These are phyloP conservation scores for Narcine bancroftii DNA, from an alignment of 2,113 vertebrate genomes.

Conservation along the genomic window DNA sequence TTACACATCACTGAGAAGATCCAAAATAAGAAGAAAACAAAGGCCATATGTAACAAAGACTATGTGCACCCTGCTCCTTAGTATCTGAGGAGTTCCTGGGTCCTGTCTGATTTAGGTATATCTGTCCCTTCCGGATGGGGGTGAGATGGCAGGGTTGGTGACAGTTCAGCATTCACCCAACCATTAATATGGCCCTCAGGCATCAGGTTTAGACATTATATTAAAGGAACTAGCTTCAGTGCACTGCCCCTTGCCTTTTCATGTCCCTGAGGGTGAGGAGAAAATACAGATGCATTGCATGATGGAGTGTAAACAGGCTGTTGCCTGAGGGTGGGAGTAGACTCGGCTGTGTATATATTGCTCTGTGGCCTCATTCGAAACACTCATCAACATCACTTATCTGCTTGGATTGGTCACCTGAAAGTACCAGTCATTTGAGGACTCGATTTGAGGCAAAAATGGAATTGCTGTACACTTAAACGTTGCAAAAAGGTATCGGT, in stretches of 20 bases:
- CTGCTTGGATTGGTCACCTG: background rate
- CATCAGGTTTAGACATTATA: background rate
- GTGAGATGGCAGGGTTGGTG: background rate
- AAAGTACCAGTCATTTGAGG: background rate
- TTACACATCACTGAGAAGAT: constrained; percentile 56
- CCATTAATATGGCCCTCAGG: too few relatives aligned
- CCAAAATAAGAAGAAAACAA: constrained; percentile 61
- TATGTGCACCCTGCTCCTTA: background rate
- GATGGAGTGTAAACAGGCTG: background rate
- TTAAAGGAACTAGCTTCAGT: background rate
- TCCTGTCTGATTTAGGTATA: too few relatives aligned
- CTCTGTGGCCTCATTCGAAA: background rate
- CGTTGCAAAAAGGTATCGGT: background rate
- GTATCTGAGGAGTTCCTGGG: background rate
- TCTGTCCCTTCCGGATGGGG: background rate
- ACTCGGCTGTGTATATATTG: background rate
- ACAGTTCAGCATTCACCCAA: background rate
- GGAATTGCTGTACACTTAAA: background rate
- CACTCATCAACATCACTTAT: too few relatives aligned
- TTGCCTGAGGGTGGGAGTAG: background rate
- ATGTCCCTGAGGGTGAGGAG: background rate
- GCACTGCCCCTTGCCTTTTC: too few relatives aligned
- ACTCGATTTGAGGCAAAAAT: background rate
- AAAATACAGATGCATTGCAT: background rate
- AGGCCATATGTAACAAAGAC: constrained; percentile 52